Base-by-base conservation (phyloP, 2,888 invertebrate genomes). In the Zele albiditarsus region DNA sequence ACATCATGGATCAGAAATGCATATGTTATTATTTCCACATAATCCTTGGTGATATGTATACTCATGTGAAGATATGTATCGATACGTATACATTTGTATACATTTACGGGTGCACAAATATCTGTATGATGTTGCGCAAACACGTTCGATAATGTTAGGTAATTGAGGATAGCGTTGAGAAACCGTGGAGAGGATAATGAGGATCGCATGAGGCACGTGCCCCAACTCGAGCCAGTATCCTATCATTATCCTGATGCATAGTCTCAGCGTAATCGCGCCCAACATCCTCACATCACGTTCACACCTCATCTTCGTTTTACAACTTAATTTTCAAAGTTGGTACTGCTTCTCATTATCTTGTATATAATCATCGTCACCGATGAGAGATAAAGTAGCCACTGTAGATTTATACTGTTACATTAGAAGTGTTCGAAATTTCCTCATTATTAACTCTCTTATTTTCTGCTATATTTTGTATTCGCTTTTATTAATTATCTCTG, bases 141-240 rank as follows among this genome's bases (percentile, higher is more conserved):
- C 57, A 68, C 65, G 46, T 33, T 57, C 25, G 49, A 63, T 69
- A 73, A 63, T 62, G 42, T 46, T 58, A 58, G 63, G 72, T 27
- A 76, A 79, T 71, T 49, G 71, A 49, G 69, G 20, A 38, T 58
- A 71, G 63, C 73, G 57, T 72, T 78, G 79, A 78, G 78, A 80
- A 79, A 73, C 75, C 74, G 77, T 78, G 78, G 80, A 78, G 82
- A 85, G 84, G 84, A 80, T 86, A 86, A 87, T 84, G 84, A 87
- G 84, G 85, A 84, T 87, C 84, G 87, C 87, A 86, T 86, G 87
- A 87, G 87, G 85, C 87, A 85, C 87, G 87, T 87, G 87, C 87
- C 85, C 79, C 82, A 81, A 84, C 83, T 84, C 82, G 79, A 65
- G 63, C 63, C 69, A 75, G 77, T 81, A 77, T 84, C 82, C 82